These are phyloP conservation scores for Meleagris gallopavo DNA, from an alignment of 2,113 vertebrate genomes.

Conservation along the genomic window DNA sequence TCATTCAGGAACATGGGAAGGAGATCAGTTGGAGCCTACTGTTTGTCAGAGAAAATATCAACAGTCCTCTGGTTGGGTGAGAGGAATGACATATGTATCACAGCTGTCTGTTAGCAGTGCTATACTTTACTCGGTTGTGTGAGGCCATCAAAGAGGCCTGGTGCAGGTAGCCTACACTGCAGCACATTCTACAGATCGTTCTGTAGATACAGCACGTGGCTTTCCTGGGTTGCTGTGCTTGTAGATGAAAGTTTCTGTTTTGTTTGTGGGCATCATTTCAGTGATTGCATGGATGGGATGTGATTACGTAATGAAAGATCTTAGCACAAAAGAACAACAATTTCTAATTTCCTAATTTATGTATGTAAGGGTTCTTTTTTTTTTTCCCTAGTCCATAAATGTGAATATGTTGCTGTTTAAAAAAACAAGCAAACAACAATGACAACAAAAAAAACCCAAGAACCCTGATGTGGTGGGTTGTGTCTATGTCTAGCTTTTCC, in stretches of 20 bases:
- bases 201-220: neutral
- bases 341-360: neutral
- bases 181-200: neutral
- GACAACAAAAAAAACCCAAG: neutral
- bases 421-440: neutral
- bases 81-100: neutral
- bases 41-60: neutral
- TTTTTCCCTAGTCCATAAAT: neutral
- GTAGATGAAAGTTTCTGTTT: neutral
- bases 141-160: neutral
- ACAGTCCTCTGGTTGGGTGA: neutral
- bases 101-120: neutral
- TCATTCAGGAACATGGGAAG: neutral
- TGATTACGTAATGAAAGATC: neutral
- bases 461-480: neutral
- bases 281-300: accelerated
- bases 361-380: neutral
- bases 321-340: neutral
- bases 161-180: neutral
- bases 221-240: neutral
- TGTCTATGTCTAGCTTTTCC: neutral
- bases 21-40: neutral
- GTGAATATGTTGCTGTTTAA: neutral
- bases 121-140: neutral
- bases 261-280: neutral